phyloP scores from a whole-genome alignment of 2,113 vertebrate species.

The Hipposideros armiger region DNA sequence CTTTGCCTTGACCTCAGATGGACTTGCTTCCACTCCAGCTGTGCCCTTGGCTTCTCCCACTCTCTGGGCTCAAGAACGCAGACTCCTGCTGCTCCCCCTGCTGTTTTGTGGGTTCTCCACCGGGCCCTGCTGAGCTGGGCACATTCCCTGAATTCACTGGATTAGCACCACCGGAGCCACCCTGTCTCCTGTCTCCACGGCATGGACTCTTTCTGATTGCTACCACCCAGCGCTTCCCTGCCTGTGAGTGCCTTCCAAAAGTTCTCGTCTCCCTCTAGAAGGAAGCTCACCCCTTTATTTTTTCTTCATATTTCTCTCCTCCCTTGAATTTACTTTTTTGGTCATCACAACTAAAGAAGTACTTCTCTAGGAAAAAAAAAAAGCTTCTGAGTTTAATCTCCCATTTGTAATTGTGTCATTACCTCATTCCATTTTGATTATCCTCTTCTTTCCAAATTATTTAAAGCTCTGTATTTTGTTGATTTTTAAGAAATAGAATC shows the following conservation, averaged over 20 bases:
- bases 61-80: background rate
- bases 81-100: background rate
- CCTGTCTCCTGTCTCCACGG: background rate
- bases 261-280: background rate
- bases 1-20: background rate
- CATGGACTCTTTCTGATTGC: rapidly evolving
- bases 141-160: slow-evolving; percentile 65
- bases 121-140: background rate
- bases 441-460: background rate
- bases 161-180: background rate
- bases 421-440: background rate
- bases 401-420: background rate
- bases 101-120: background rate
- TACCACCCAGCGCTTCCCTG: rapidly evolving
- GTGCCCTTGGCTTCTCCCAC: background rate
- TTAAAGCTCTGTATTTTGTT: background rate
- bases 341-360: background rate
- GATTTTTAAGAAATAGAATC: background rate
- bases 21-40: background rate
- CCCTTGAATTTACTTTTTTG: background rate
- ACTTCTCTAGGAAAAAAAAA: background rate
- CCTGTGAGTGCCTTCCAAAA: background rate
- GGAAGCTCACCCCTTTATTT: background rate
- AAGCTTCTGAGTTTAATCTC: background rate
- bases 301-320: background rate